Evolutionary conservation across 2,888 invertebrate species (phyloP).

Genomic region (Eupithecia pulchellata): DNA sequence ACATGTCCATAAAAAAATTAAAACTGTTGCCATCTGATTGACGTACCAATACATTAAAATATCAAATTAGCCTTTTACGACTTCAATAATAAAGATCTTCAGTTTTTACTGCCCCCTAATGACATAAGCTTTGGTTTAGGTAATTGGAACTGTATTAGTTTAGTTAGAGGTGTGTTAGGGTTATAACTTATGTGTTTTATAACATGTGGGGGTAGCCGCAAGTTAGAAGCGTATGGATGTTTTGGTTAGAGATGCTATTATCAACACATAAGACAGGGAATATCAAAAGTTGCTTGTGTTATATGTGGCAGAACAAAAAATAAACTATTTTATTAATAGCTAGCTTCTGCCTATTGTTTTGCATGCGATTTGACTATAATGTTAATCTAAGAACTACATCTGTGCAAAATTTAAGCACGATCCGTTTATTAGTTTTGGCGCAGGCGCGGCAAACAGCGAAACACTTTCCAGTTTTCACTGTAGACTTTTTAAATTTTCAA

Average conservation of each 20-base stretch:
- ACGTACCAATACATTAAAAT: conserved; percentile 42
- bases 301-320: too few relatives aligned
- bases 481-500: too few relatives aligned
- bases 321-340: too few relatives aligned
- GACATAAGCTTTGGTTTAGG: conserved; percentile 42
- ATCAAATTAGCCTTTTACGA: conserved; percentile 43
- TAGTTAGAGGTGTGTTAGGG: conserved; percentile 52
- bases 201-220: neutral
- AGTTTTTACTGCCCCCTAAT: conserved; percentile 43
- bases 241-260: neutral
- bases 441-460: too few relatives aligned
- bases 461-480: too few relatives aligned
- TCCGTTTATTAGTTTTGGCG: too few relatives aligned
- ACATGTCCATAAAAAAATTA: conserved; percentile 43
- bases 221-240: conserved; percentile 20
- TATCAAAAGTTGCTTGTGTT: too few relatives aligned
- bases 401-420: too few relatives aligned
- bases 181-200: conserved; percentile 39
- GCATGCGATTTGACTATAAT: too few relatives aligned
- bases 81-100: conserved; percentile 30
- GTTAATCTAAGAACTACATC: too few relatives aligned
- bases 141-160: conserved; percentile 57
- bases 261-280: neutral
- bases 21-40: conserved; percentile 38
- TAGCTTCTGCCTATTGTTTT: too few relatives aligned